Conservation (phyloP, 2,113 vertebrate species). For the Pygoscelis antarcticus region DNA sequence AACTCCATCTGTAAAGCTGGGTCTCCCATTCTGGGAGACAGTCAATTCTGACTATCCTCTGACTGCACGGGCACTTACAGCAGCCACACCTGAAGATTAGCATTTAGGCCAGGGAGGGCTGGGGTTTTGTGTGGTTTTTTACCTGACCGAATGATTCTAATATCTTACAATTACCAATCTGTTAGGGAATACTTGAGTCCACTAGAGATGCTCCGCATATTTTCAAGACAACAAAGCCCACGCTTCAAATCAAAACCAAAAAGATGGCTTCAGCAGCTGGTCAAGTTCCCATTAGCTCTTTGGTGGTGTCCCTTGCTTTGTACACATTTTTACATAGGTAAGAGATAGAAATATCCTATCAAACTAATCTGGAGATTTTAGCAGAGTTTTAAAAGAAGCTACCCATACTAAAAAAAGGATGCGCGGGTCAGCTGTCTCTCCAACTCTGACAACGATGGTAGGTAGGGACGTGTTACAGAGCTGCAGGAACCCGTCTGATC, state of each 20-base stretch:
- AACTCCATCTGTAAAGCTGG: background rate
- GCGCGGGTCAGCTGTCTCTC: background rate
- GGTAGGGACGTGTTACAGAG: accelerated
- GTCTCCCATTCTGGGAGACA: background rate
- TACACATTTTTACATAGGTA: background rate
- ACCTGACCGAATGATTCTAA: accelerated
- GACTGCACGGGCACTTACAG: accelerated
- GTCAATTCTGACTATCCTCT: accelerated
- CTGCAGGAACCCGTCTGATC: background rate
- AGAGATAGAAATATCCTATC: background rate
- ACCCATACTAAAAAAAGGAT: background rate
- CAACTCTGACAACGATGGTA: background rate
- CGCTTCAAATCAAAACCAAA: background rate
- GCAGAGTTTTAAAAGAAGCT: background rate
- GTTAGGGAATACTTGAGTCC: background rate
- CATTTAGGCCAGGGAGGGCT: too few relatives aligned
- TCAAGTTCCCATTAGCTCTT: background rate
- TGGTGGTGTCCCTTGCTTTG: background rate
- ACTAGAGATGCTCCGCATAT: too few relatives aligned
- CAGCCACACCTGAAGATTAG: too few relatives aligned
- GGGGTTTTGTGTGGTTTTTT: accelerated
- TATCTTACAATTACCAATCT: accelerated
- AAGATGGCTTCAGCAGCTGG: background rate
- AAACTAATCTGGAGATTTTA: background rate
- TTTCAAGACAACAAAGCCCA: background rate